Evolutionary conservation across 2,113 vertebrate genomes (phyloP), one percentile per base, ranked within the genome.

Genomic region (Typhlomys cinereus): DNA sequence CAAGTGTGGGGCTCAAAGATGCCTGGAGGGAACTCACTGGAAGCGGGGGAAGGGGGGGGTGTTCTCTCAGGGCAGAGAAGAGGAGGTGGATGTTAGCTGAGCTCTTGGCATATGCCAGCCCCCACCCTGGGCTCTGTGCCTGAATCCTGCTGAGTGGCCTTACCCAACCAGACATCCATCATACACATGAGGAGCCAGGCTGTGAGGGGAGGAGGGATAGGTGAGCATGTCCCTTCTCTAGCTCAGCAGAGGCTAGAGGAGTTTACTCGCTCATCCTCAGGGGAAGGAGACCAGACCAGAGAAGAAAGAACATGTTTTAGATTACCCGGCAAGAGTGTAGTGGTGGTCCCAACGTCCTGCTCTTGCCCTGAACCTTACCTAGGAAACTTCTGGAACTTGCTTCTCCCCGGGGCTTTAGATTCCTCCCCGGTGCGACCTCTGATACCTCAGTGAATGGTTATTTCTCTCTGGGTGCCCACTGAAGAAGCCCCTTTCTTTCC

Each of bases 381-480:
- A 69, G 15, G 36, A 31, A 8, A 2, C 9, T 52, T n/a, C 50
- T 36, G 66, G 25, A 34, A 4, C 29, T 62, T 15, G 0, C 12
- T 54, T 82, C 10, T 17, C 27, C 27, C 5, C 0, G 3, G 18
- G 67, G 9, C 7, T 20, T 6, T 4, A 1, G 5, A 5, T 1
- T 44, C 41, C 31, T 61, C 29, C 39, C 23, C 17, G 46, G 70
- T 15, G 36, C 29, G 57, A 27, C 64, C 34, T 36, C 41, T 11
- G 21, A 67, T 18, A 57, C 80, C n/a, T 20, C 7, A 2, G 54
- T 39, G 70, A n/a, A 0, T 31, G 41, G 20, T 7, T 25, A 20
- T 21, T 54, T 81, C 61, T 46, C 48, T 5, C 15, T 52, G 62
- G 4, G n/a, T n/a, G 2, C 9, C 52, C 2, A 14, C 27, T 11